Conservation (phyloP, 2,888 invertebrate genomes). For the Cryptus armator region DNA sequence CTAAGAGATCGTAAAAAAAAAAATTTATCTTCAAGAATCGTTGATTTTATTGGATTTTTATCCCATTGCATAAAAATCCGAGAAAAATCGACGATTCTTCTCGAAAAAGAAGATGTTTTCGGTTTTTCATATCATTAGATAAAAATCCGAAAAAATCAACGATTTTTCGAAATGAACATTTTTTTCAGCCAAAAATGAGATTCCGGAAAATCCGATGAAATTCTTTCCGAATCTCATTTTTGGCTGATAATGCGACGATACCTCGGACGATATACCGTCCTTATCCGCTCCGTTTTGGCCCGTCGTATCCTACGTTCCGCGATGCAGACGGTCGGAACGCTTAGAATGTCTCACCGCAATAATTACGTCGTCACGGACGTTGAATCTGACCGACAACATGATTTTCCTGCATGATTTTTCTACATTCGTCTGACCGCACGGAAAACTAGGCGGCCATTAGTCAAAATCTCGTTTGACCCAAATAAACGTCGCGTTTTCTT, state of each 20-base stretch:
- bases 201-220: too few species aligned
- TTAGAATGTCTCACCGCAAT: constrained; percentile 20
- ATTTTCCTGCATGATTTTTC: constrained; percentile 33
- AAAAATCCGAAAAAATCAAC: too few species aligned
- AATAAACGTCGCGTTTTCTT: background rate
- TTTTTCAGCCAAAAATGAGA: too few species aligned
- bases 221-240: too few species aligned
- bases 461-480: constrained; percentile 5
- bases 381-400: constrained; percentile 10
- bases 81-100: too few species aligned
- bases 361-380: constrained; percentile 38
- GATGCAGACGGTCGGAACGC: background rate
- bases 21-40: too few species aligned
- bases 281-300: constrained; percentile 31
- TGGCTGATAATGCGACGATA: too few species aligned
- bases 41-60: too few species aligned
- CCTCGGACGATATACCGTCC: background rate
- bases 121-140: too few species aligned
- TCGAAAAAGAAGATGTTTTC: too few species aligned
- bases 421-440: background rate
- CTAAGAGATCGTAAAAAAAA: background rate
- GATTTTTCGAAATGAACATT: too few species aligned
- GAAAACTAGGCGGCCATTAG: background rate
- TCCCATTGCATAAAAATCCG: too few species aligned
- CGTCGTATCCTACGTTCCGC: background rate